Conservation (phyloP, 2,113 vertebrate genomes). For the Nibea coibor region DNA sequence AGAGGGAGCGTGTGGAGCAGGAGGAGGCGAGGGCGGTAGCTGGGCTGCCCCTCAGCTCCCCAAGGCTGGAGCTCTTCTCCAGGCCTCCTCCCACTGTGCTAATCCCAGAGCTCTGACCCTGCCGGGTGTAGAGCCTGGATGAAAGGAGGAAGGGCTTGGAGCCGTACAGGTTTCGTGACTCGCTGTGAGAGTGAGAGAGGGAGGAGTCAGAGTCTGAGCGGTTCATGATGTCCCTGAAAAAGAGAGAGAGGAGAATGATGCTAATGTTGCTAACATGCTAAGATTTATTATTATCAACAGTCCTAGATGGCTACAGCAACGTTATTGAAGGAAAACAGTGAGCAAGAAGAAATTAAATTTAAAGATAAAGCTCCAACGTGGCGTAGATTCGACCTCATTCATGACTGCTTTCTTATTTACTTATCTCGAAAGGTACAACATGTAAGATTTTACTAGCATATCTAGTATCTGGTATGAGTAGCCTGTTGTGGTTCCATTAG, state of each 20-base stretch:
- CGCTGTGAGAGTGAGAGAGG: constrained; percentile 86
- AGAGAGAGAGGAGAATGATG: background rate
- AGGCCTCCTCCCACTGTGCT: constrained; percentile 78
- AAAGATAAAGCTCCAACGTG: background rate
- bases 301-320: background rate
- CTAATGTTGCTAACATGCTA: background rate
- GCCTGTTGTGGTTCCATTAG: too few relatives aligned
- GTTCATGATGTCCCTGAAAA: constrained; percentile 87
- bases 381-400: too few relatives aligned
- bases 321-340: background rate
- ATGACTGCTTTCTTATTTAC: background rate
- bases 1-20: constrained; percentile 89
- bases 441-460: too few relatives aligned
- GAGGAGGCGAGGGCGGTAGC: constrained; percentile 62
- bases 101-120: constrained; percentile 58
- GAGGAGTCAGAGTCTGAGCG: constrained; percentile 93
- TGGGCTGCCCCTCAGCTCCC: constrained; percentile 85
- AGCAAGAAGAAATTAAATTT: background rate
- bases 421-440: too few relatives aligned
- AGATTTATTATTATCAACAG: background rate
- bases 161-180: constrained; percentile 76
- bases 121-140: constrained; percentile 67
- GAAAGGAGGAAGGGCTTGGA: constrained; percentile 75
- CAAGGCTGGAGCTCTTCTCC: constrained; percentile 91
- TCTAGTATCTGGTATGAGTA: too few relatives aligned